Conservation (phyloP, 2,888 invertebrate genomes). For the Ophraella communa region DNA sequence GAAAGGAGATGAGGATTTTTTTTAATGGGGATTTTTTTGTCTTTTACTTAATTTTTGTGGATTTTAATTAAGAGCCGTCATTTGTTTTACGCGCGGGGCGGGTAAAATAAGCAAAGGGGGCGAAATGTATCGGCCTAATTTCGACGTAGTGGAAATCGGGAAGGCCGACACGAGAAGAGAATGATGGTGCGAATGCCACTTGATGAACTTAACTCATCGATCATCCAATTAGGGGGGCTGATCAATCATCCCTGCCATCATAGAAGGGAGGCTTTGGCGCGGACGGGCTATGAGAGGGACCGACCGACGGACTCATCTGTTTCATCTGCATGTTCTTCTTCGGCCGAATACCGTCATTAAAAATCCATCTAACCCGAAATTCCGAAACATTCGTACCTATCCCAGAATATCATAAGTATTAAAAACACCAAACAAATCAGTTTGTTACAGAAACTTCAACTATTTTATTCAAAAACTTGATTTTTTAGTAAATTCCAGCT, state of each 20-base stretch:
- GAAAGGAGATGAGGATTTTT: slow-evolving; percentile 3
- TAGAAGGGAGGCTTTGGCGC: slow-evolving; percentile 37
- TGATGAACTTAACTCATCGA: slow-evolving; percentile 69
- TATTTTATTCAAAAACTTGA: no score
- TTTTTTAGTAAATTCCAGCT: no score
- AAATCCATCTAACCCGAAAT: slow-evolving; percentile 31
- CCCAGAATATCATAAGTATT: no score
- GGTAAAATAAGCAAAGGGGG: slow-evolving; percentile 18
- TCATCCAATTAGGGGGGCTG: slow-evolving; percentile 78
- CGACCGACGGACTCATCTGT: slow-evolving; percentile 46
- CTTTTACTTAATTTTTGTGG: background rate
- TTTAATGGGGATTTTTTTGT: background rate
- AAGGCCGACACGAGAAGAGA: slow-evolving; percentile 47
- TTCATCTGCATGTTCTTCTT: slow-evolving; percentile 58
- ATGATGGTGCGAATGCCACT: slow-evolving; percentile 51
- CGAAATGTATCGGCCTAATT: slow-evolving; percentile 47
- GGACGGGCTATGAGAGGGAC: slow-evolving; percentile 15
- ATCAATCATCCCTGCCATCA: slow-evolving; percentile 72
- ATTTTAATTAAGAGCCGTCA: background rate
- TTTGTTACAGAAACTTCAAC: no score
- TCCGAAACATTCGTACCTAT: background rate
- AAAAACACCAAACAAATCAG: no score
- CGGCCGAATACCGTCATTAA: slow-evolving; percentile 31
- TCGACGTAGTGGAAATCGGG: slow-evolving; percentile 39
- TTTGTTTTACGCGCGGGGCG: no score